phyloP scores from a whole-genome alignment of 2,113 vertebrate genomes.

The Psammodynastes pulverulentus region DNA sequence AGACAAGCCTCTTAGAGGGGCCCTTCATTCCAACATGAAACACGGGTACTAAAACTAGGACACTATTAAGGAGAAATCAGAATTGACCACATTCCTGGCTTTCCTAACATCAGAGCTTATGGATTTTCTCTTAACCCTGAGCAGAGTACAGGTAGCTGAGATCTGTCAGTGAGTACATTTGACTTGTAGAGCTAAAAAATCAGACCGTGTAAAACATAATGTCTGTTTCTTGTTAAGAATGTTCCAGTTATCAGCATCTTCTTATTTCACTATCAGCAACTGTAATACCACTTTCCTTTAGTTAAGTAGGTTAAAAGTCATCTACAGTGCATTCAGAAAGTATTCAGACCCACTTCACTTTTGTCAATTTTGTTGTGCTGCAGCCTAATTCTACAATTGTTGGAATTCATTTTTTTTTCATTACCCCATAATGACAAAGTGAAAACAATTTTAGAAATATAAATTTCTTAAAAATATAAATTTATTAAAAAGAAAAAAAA shows the following conservation, averaged over 20 bases:
- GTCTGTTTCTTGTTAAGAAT: neutral
- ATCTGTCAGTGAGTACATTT: neutral
- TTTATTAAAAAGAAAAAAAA: no score
- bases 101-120: neutral
- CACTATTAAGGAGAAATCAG: neutral
- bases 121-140: neutral
- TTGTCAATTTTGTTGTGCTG: no score
- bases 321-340: neutral
- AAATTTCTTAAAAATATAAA: no score
- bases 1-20: neutral
- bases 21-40: neutral
- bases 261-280: neutral
- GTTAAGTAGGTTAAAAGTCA: neutral
- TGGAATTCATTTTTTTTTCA: no score
- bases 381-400: no score
- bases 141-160: neutral
- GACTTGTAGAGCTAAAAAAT: neutral
- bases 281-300: neutral
- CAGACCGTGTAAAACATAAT: neutral
- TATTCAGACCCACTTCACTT: no score
- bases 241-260: neutral
- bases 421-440: no score
- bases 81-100: neutral
- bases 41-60: neutral
- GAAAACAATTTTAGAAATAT: no score